Evolutionary conservation across 2,113 vertebrate genomes (phyloP).

Genomic region (Triplophysa siluroides): DNA sequence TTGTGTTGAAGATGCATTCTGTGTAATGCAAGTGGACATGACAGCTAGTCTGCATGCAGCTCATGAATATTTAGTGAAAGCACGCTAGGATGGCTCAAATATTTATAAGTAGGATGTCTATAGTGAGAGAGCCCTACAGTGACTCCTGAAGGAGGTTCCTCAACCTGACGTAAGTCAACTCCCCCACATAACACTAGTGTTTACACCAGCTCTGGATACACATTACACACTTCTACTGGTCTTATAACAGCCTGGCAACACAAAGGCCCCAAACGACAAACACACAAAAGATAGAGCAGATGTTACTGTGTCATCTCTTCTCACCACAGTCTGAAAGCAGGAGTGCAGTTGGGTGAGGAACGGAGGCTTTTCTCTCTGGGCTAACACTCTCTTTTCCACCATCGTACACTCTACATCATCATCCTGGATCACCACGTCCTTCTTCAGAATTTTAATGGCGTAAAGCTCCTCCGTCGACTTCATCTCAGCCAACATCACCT

Average conservation of each 20-base stretch:
- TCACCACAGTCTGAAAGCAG: slow-evolving; percentile 96
- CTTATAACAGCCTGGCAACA: neutral
- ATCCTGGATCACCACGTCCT: slow-evolving; percentile 98
- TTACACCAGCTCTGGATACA: neutral
- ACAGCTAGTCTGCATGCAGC: neutral
- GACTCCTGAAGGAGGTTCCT: slow-evolving; percentile 3
- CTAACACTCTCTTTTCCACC: slow-evolving; percentile 97
- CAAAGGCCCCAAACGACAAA: neutral
- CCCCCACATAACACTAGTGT: neutral
- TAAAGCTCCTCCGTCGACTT: slow-evolving; percentile 93
- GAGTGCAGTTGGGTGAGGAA: slow-evolving; percentile 97
- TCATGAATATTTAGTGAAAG: slow-evolving; percentile 45
- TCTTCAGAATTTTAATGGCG: slow-evolving; percentile 96
- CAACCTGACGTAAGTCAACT: neutral
- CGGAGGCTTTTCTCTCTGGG: slow-evolving; percentile 87
- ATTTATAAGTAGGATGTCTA: slow-evolving; percentile 29
- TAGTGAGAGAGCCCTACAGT: neutral
- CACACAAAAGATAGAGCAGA: neutral
- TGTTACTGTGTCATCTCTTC: slow-evolving; percentile 51
- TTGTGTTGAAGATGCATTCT: neutral
- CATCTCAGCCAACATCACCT: slow-evolving; percentile 97
- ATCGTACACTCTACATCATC: slow-evolving; percentile 98
- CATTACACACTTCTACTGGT: neutral
- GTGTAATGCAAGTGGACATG: neutral
- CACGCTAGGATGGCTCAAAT: slow-evolving; percentile 29